phyloP scores from a whole-genome alignment of 2,113 vertebrate species.

The Xiphophorus couchianus region DNA sequence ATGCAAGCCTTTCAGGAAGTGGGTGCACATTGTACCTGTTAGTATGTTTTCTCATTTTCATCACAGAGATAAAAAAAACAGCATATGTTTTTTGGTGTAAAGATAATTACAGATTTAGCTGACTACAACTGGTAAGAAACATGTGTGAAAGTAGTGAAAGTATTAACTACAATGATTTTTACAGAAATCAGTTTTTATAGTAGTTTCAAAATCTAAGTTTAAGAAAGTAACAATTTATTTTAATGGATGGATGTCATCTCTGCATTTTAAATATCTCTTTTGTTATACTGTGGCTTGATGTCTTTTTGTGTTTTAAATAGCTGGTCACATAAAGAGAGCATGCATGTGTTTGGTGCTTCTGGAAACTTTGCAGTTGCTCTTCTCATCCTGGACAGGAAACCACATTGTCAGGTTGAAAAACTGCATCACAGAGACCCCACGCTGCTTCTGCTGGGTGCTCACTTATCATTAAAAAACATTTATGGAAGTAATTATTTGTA shows the following conservation, averaged over 20 bases:
- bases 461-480: background rate
- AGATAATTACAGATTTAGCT: no score
- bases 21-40: no score
- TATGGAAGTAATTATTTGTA: no score
- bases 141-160: background rate
- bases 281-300: background rate
- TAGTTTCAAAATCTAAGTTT: background rate
- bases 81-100: no score
- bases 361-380: background rate
- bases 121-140: background rate
- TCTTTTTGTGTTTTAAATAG: background rate
- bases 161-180: background rate
- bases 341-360: background rate
- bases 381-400: conserved; percentile 26
- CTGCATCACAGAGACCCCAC: background rate
- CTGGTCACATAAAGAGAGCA: background rate
- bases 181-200: background rate
- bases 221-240: background rate
- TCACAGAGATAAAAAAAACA: background rate
- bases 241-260: background rate
- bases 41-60: no score
- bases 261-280: background rate
- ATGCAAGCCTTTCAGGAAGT: no score
- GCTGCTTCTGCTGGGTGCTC: background rate
- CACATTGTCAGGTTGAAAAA: background rate